Evolutionary conservation across 1,140 invertebrate species (phyloP).

Genomic region (Nephila pilipes): DNA sequence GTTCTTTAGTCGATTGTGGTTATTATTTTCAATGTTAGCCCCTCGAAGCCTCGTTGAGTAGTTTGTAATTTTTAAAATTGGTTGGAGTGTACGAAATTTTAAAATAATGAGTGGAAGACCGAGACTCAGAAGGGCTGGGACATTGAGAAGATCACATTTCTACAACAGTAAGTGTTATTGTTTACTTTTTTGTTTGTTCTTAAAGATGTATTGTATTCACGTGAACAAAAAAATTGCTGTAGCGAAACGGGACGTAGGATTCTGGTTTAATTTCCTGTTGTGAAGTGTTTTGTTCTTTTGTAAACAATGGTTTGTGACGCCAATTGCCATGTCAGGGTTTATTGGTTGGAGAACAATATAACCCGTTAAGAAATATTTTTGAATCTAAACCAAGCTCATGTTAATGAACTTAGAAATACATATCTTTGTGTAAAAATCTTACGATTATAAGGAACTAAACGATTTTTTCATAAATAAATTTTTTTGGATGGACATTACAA

Average conservation of each 20-base stretch:
- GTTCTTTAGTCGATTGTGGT: neutral
- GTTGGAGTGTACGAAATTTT: neutral
- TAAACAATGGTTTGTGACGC: neutral
- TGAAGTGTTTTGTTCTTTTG: neutral
- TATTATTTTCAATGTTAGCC: neutral
- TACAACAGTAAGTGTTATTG: conserved; percentile 75
- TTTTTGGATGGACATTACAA: too few species aligned
- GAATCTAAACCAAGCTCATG: neutral
- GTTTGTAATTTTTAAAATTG: neutral
- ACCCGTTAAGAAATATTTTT: neutral
- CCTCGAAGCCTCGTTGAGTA: neutral
- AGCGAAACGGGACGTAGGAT: neutral
- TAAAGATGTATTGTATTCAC: neutral
- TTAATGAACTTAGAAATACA: neutral
- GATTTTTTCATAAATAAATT: too few species aligned
- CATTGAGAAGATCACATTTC: conserved; percentile 71
- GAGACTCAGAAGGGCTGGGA: conserved; percentile 72
- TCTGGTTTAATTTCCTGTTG: neutral
- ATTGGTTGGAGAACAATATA: too few species aligned
- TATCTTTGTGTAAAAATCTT: too few species aligned
- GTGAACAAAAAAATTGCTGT: neutral
- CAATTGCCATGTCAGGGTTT: neutral
- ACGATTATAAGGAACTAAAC: too few species aligned
- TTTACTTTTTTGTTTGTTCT: conserved; percentile 31
- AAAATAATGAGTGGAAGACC: conserved; percentile 50